These are phyloP conservation scores for Equus przewalskii DNA, from an alignment of 2,113 vertebrate species.

Conservation along the genomic window DNA sequence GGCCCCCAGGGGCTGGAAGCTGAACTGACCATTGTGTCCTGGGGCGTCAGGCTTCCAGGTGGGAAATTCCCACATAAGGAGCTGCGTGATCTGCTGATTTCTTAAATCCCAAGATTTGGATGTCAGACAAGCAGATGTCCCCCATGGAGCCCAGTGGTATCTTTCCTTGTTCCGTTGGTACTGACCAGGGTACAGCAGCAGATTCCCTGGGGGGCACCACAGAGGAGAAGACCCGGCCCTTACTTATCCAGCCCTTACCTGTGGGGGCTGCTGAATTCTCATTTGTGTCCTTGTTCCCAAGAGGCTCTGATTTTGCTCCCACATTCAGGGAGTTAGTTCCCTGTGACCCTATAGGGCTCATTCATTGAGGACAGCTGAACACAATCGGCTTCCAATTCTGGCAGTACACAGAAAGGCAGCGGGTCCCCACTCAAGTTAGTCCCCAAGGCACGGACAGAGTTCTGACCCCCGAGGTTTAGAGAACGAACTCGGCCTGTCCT, in stretches of 20 bases:
- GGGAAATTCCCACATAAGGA: not conserved
- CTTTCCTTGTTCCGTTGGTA: not conserved
- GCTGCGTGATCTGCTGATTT: not conserved
- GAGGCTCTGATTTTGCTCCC: not conserved
- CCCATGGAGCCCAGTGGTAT: accelerated
- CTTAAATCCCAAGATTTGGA: not conserved
- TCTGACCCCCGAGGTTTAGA: not conserved
- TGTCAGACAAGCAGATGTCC: not conserved
- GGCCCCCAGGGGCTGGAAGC: not conserved
- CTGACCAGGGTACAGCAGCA: not conserved
- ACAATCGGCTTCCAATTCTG: not conserved
- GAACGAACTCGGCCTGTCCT: not conserved
- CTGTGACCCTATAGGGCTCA: not conserved
- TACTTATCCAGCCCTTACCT: too few relatives aligned
- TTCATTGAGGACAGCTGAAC: not conserved
- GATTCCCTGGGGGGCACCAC: accelerated
- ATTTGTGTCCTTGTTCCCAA: not conserved
- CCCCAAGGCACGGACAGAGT: too few relatives aligned
- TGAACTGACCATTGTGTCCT: not conserved
- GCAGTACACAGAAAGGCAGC: accelerated
- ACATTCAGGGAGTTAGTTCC: not conserved
- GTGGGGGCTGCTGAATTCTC: not conserved
- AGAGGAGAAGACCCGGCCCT: not conserved
- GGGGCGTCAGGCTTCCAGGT: not conserved
- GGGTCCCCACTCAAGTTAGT: not conserved